Evolutionary conservation across 2,888 invertebrate species (phyloP), one percentile per base, ranked within the genome.

Genomic region (Blomia tropicalis): DNA sequence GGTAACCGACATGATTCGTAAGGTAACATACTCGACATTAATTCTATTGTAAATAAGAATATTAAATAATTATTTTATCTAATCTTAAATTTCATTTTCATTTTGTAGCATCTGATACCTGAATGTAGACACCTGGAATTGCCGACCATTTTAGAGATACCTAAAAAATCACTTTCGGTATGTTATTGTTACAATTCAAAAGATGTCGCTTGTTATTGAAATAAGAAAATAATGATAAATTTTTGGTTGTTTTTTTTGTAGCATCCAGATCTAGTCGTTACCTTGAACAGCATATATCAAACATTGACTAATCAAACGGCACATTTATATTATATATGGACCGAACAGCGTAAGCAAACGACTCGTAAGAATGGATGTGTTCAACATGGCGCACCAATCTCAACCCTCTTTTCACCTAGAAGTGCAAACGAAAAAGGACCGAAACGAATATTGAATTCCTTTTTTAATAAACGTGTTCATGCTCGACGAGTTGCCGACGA

Each of bases 261-360:
- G 66, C 58, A 60, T 22, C 32, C 51, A 17, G 11, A 27, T 4
- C 59, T 62, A 2, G 11, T 62, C 4, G 63, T 62, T 19, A 60
- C 64, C 3, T 58, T 66, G 31, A 59, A 60, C n/a, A 23, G 47
- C 25, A 62, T 65, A 32, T 66, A 67, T 51, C 63, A 63, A 5
- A 66, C 67, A 4, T 27, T 67, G 32, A 54, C 66, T 17, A 67
- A 67, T 41, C 66, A 66, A 59, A 67, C 67, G 5, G 67, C 67
- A 4, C 66, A 67, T 27, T 53, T 65, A 2, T 65, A 62, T 32
- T 65, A 65, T 32, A 65, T 65, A 5, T 59, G 64, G 25, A 43
- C 63, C 19, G 62, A 66, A 31, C 58, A 62, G 11, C 56, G 32
- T 1, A 56, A 54, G 11, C 44, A 56, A 23, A 7, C 36, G 36